These are phyloP conservation scores for Nesogale talazaci DNA, from an alignment of 2,113 vertebrate species.

Conservation along the genomic window DNA sequence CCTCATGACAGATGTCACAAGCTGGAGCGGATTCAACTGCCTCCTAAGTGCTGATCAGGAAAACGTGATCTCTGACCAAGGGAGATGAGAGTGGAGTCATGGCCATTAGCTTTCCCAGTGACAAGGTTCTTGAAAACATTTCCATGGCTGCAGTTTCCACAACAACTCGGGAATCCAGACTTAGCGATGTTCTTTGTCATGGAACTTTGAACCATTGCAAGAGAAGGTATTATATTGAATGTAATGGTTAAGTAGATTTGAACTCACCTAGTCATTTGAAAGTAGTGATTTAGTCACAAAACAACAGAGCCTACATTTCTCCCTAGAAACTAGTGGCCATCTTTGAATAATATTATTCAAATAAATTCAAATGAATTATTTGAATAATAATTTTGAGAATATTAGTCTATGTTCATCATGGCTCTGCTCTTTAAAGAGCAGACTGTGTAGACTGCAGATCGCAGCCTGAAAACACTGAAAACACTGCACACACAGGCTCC, in stretches of 20 bases:
- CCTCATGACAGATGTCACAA: constrained; percentile 56
- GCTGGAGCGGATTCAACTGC: constrained; percentile 40
- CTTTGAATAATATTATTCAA: constrained; percentile 46
- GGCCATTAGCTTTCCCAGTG: constrained; percentile 30
- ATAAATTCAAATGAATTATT: too few relatives aligned
- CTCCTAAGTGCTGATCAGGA: constrained; percentile 53
- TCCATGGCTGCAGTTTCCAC: constrained; percentile 4
- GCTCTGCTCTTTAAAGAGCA: not conserved
- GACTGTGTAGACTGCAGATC: too few relatives aligned
- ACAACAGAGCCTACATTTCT: constrained; percentile 11
- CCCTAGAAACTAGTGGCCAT: constrained; percentile 7
- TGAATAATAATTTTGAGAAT: constrained; percentile 50
- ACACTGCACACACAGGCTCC: not conserved
- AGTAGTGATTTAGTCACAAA: constrained; percentile 12
- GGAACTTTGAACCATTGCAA: not conserved
- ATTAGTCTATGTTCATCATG: not conserved
- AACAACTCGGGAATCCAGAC: not conserved
- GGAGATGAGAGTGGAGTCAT: constrained; percentile 49
- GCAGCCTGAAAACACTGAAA: too few relatives aligned
- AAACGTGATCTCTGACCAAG: constrained; percentile 51
- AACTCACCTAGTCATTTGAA: constrained; percentile 16
- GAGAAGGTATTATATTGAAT: constrained; percentile 50
- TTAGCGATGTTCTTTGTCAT: not conserved
- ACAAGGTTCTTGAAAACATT: constrained; percentile 46
- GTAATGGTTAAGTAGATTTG: constrained; percentile 28